These are phyloP conservation scores for Macrotis lagotis DNA, from an alignment of 2,113 vertebrate species.

Conservation along the genomic window DNA sequence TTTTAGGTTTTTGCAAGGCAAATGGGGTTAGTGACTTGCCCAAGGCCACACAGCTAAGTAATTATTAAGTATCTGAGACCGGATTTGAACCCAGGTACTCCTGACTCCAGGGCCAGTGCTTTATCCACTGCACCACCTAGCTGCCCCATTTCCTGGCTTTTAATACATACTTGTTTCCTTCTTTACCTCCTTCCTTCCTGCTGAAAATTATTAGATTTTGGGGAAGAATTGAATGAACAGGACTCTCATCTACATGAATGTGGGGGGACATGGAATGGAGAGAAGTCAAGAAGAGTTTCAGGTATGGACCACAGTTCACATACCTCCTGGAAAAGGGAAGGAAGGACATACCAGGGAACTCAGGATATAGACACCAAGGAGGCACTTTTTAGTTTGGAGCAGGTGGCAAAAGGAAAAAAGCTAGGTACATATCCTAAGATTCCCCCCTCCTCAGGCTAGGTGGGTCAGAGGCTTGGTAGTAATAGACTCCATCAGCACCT, in stretches of 20 bases:
- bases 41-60: too few relatives aligned
- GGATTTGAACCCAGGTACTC: too few relatives aligned
- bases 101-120: too few relatives aligned
- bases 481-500: neutral
- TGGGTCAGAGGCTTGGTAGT: neutral
- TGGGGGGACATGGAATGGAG: neutral
- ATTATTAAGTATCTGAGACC: too few relatives aligned
- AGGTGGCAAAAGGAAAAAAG: neutral
- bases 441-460: neutral
- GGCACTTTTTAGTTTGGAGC: neutral
- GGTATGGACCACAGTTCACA: neutral
- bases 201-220: neutral
- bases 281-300: neutral
- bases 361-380: neutral
- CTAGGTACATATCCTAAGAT: neutral
- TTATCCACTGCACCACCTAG: too few relatives aligned
- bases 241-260: neutral
- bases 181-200: neutral
- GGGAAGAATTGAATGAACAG: neutral
- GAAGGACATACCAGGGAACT: neutral
- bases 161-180: neutral
- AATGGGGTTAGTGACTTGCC: too few relatives aligned
- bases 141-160: neutral
- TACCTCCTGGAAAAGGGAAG: neutral
- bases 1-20: too few relatives aligned